Evolutionary conservation across 1,140 invertebrate species (phyloP).

Genomic region (Brachionus koreanus): DNA sequence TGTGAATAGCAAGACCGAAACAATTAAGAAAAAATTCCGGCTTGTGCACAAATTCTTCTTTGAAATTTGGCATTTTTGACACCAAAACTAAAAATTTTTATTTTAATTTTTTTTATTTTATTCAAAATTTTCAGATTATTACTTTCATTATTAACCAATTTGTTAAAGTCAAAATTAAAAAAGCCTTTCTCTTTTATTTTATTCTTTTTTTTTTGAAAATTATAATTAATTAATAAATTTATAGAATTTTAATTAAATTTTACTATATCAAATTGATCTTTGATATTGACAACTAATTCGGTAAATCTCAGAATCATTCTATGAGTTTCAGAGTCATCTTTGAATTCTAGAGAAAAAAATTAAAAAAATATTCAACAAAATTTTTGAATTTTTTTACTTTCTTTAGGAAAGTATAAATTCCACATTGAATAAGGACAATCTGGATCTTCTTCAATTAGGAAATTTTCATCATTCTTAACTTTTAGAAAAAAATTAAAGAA

Average conservation of each 20-base stretch:
- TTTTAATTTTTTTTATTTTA: neutral
- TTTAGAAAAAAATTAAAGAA: neutral
- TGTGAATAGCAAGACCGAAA: conserved; percentile 5
- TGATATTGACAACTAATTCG: neutral
- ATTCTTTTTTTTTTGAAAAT: neutral
- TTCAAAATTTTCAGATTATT: neutral
- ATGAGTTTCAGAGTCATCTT: conserved; percentile 16
- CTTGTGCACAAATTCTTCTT: conserved; percentile 11
- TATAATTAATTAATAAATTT: neutral
- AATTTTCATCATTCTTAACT: conserved; percentile 33
- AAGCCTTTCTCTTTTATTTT: conserved; percentile 44
- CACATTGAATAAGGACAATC: conserved; percentile 42
- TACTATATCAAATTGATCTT: conserved; percentile 36
- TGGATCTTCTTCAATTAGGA: conserved; percentile 35
- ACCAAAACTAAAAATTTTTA: neutral
- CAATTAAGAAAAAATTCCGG: conserved; percentile 37
- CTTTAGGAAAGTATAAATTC: conserved; percentile 44
- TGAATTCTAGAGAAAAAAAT: neutral
- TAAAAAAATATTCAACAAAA: neutral
- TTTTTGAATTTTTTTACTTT: neutral
- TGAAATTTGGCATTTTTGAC: neutral
- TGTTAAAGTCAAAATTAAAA: conserved; percentile 36
- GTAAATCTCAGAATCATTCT: neutral
- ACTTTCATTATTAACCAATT: conserved; percentile 23
- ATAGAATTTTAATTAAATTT: neutral